Base-by-base conservation (phyloP, 2,113 vertebrate genomes). In the Orcinus orca region DNA sequence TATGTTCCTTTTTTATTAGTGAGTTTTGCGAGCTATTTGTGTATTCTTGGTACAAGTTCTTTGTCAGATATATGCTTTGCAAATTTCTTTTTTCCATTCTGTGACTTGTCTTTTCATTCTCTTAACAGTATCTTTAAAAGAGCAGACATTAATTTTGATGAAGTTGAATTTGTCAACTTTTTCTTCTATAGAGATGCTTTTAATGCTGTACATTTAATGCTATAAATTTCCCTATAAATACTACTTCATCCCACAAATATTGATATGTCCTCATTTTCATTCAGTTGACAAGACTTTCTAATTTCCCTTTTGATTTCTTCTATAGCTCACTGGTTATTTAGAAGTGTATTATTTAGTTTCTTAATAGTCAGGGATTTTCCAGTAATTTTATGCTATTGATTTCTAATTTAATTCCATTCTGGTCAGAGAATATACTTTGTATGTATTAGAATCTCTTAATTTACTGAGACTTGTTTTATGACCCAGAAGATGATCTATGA, bases 31-130 rank as follows among this genome's bases (percentile, higher is more conserved):
- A 88, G 47, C 76, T 50, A 82, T 80, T 80, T 94, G 41, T 95
- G 23, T 74, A 36, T 76, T 85, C 74, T 93, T 65, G 33, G 41
- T 76, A 60, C 3, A 65, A 17, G 4, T 63, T 36, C 18, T 81
- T 89, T 92, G 36, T 82, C n/a, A 86, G 23, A 85, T 73, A 41
- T 2, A 53, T 76, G 60, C 76, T 81, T 74, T 91, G 2, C 10
- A 92, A 91, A 58, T 76, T 36, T 38, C 5, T 86, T 96, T 91
- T 81, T 89, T 36, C 18, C 17, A 68, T 20, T 41, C 73, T 92
- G 36, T 90, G 60, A 20, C 38, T 88, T 95, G 21, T 92, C 50
- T 92, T 95, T 95, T 81, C 6, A 76, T 80, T 68, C 58, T 84
- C 15, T 88, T 71, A 87, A 71, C 17, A 62, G 21, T 77, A 1